Base-by-base conservation (phyloP, 1,140 invertebrate species). In the Dolichoris vasculosae region DNA sequence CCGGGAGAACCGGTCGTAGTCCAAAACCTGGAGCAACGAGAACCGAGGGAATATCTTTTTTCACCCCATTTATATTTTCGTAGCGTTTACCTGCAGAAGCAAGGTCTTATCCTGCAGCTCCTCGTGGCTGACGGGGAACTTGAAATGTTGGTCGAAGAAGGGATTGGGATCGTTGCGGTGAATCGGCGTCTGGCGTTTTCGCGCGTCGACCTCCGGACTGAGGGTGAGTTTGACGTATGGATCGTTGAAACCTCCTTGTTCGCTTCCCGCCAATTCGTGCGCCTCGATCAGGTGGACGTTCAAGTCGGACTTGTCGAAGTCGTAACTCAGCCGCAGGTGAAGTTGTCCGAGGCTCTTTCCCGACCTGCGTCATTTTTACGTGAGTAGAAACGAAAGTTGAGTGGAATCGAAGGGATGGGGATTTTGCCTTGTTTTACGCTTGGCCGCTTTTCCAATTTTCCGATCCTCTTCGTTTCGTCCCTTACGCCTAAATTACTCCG, bases 301-400 rank as follows among this genome's bases (percentile, higher is more conserved):
- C 69, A 98, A 93, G 92, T 98, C 97, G 35, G 97, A 98, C 88
- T 96, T 95, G 91, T 98, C 96, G 89, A 98, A 97, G 92, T 98
- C 97, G 89, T 98, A 98, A 88, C 96, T 97, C 11, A 98, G 93
- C n/a, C 97, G 94, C 87, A 98, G 94, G 90, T 98, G 97, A 84
- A 98, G 94, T 67, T 96, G 94, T 40, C 97, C 97, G 15, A 97
- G 94, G 76, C 95, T 95, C 32, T 95, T 94, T 3, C 95, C 95
- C 13, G 90, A 89, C 84, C 90, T 91, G 82, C 90, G 89, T 17
- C 26, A 73, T 43, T 0, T n/a, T 73, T 30, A 17, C n/a, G 1
- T 38, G 13, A 20, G 32, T 26, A 17, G 4, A 4, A 17, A 13
- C 11, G 23, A 20, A 59, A 17, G 17, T 59, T 51, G 9, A 11